Conservation (phyloP, 2,113 vertebrate species). For the Lampris incognitus region DNA sequence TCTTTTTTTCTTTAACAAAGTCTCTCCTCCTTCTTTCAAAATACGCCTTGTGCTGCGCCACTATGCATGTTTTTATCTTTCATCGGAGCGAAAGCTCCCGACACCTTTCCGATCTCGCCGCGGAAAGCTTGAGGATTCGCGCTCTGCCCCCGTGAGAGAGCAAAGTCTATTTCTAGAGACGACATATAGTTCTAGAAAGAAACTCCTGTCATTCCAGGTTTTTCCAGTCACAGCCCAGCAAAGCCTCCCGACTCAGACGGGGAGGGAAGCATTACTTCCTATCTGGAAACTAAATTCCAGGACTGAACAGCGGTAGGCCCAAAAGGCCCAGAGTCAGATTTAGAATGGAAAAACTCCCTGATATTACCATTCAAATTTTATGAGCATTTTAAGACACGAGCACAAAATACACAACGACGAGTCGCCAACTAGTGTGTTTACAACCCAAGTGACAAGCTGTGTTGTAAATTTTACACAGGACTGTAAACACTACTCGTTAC, state of each 20-base stretch:
- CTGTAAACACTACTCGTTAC: no score
- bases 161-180: conserved; percentile 3
- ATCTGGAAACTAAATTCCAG: conserved; percentile 15
- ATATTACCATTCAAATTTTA: background rate
- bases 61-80: no score
- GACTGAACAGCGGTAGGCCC: background rate
- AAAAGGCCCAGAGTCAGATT: background rate
- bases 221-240: conserved; percentile 34
- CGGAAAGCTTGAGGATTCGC: conserved; percentile 38
- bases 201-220: conserved; percentile 44
- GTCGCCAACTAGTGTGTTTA: no score
- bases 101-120: background rate
- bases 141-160: background rate
- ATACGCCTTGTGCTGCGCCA: no score
- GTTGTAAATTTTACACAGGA: no score
- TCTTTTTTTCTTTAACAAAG: no score
- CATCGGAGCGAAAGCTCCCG: background rate
- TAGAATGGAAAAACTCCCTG: background rate
- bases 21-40: no score
- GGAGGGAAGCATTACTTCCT: conserved; percentile 22
- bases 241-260: conserved; percentile 30
- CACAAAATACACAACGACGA: no score
- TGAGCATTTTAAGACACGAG: no score
- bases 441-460: no score
- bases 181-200: conserved; percentile 56